Conservation (phyloP, 1,140 invertebrate genomes). For the Sinonovacula constricta region DNA sequence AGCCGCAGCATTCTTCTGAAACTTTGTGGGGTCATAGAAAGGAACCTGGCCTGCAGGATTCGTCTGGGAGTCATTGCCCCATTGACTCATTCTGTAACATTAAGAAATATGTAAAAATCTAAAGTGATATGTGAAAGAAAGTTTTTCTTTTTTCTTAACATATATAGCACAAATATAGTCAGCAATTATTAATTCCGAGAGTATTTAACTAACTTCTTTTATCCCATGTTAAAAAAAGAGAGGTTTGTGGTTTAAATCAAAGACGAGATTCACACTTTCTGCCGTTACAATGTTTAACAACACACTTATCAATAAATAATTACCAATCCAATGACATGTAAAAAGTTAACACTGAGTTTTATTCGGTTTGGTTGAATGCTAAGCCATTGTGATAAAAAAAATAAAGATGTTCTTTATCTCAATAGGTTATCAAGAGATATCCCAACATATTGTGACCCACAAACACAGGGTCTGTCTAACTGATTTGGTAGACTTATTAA, state of each 20-base stretch:
- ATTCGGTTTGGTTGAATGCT: too few species aligned
- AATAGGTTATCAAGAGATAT: too few species aligned
- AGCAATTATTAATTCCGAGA: neutral
- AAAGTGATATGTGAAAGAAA: neutral
- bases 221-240: neutral
- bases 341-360: too few species aligned
- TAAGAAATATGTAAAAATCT: neutral
- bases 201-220: neutral
- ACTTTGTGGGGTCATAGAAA: slow-evolving; percentile 45
- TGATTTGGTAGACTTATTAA: too few species aligned
- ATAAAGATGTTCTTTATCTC: too few species aligned
- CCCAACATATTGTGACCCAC: too few species aligned
- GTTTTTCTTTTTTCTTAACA: neutral
- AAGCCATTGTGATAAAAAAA: too few species aligned
- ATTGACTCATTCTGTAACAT: slow-evolving; percentile 47
- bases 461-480: too few species aligned
- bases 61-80: slow-evolving; percentile 2
- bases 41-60: slow-evolving; percentile 27
- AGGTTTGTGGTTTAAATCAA: neutral
- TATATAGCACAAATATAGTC: neutral
- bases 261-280: too few species aligned
- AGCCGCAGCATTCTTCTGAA: slow-evolving; percentile 9
- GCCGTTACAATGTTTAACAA: too few species aligned
- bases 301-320: too few species aligned
- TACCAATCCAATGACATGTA: too few species aligned